Base-by-base conservation (phyloP, 30 jellyfish, hydroid and myxozoan genomes). In the Aurelia aurita complex sp. Pacific region DNA sequence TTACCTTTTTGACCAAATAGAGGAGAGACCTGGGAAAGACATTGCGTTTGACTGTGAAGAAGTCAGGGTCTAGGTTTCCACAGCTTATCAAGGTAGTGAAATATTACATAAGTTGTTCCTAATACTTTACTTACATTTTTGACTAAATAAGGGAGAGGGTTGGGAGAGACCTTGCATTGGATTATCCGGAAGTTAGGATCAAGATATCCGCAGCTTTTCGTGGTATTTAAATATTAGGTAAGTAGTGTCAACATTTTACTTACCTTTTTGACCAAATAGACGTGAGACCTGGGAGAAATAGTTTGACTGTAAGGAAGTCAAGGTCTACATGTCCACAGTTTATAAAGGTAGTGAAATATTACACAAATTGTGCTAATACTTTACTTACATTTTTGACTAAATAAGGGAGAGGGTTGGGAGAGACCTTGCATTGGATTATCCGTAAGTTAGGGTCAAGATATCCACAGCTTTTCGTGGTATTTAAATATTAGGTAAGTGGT, bases 21-120 rank as follows among this genome's bases (percentile, higher is more conserved):
- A 43, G 54, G 54, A 43, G 54, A 43, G 54, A 7, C 1, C 54
- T 5, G 54, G 12, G 54, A 43, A 10, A 3, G 54, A 43, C 54
- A 43, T 43, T 10, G 54, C 50, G 50, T 38, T 38, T 38, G 50
- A 38, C 50, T 38, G 50, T 38, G 1, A 4, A 38, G 50, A 38
- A 38, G 50, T 38, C 50, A 38, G 0, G 50, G 50, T 38, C 5
- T 38, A 38, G 50, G 76, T 86, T 90, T 64, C 85, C 6, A 10
- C 82, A 16, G 95, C 95, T 33, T 86, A 90, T 69, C 61, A 72
- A 32, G 67, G 61, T 55, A 81, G 75, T 29, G 95, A 86, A 64
- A 46, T 77, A 42, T 68, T 77, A 33, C 86, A 90, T 86, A 68
- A 33, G 90, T 66, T 5, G 36, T 33, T 19, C 12, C 54, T 3